Evolutionary conservation across 2,888 invertebrate species (phyloP), one percentile per base, ranked within the genome.

Genomic region (Limnephilus auricula): DNA sequence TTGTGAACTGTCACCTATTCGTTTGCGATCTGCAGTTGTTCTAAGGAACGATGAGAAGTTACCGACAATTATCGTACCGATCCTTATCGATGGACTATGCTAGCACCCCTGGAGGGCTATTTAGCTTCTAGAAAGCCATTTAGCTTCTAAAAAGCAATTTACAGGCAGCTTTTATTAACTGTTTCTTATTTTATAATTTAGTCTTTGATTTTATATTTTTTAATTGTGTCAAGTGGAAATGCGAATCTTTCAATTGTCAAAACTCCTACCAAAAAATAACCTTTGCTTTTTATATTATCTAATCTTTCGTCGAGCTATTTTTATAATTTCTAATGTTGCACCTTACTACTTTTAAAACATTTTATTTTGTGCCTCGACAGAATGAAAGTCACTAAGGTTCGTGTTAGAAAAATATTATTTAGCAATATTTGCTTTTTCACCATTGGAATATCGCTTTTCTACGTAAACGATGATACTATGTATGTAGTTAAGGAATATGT

Each of bases 121-220:
- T 45, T 45, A 12, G 45, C 45, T 13, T 50, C 3, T 50, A 18
- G 18, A 50, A 50, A 50, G 50, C 50, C 15, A 18, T 18, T 18
- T 25, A 25, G 5, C 65, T 65, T 25, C 25, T 65, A 9, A 65
- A 65, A 65, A 65, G 5, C n/a, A 65, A 65, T n/a, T 65, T 50
- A 4, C 18, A 65, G 25, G 65, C 65, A 65, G 65, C 65, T 65
- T 65, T 65, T 65, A 65, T 65, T 65, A 3, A 65, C 65, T 65
- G 25, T 65, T 18, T 83, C n/a, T 18, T 83, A 83, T 40, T 83
- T 83, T 40, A 84, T 37, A n/a, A 13, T 13, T 84, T 32, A 37
- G 40, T 84, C 84, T 9, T 84, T 37, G n/a, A 15, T 37, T 32
- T 12, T 86, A 40, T 90, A n/a, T 34, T 83, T 89, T 89, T 2